Conservation (phyloP, 2,888 invertebrate genomes). For the Achlya flavicornis region DNA sequence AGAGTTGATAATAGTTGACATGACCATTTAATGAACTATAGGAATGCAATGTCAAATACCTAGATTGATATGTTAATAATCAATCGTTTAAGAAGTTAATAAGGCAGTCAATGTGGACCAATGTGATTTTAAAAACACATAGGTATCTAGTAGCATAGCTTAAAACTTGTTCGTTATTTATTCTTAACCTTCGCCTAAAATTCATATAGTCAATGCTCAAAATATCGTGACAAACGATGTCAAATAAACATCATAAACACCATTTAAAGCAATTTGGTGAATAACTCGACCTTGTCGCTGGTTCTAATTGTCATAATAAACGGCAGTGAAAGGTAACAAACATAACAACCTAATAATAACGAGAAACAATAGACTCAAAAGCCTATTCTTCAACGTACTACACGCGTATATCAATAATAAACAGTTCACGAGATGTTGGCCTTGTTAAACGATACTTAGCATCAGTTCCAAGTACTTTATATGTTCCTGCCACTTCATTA, state of each 20-base stretch:
- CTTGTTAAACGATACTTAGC: constrained; percentile 38
- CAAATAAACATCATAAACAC: neutral
- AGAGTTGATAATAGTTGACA: too few species aligned
- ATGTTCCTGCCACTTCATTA: constrained; percentile 25
- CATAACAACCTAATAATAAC: constrained; percentile 57
- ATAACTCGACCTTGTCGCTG: constrained; percentile 54
- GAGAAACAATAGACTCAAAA: constrained; percentile 52
- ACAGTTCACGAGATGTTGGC: constrained; percentile 38
- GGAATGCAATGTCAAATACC: neutral
- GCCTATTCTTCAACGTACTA: constrained; percentile 45
- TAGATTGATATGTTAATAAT: neutral
- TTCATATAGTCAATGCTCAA: neutral
- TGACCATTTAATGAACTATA: neutral
- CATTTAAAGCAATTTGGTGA: constrained; percentile 31
- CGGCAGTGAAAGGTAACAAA: constrained; percentile 59
- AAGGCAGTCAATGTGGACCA: neutral
- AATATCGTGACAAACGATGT: neutral
- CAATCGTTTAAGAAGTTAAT: neutral
- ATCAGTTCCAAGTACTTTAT: constrained; percentile 22
- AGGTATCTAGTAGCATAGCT: neutral
- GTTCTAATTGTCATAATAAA: constrained; percentile 54
- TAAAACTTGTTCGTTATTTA: too few species aligned
- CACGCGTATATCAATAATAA: constrained; percentile 41
- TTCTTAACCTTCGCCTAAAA: neutral
- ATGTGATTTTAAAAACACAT: neutral